A percentile compares a stretch with the other conserved stretches of the same genome.
These are phyloP conservation scores for Clarias fuscus DNA, from an alignment of 2,797 vertebrate species.

Conservation along the genomic window DNA sequence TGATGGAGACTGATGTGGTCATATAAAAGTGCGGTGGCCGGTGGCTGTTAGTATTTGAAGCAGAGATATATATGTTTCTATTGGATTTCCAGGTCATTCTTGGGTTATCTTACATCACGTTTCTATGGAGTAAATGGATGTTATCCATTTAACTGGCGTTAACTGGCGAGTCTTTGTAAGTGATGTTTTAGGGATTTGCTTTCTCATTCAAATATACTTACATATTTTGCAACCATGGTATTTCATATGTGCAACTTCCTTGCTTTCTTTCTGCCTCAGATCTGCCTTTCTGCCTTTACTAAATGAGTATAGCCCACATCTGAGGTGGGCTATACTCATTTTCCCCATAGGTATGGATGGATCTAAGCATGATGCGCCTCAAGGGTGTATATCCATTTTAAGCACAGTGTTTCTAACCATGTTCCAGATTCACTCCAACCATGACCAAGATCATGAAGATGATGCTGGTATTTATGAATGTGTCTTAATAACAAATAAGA, in stretches of 20 bases:
- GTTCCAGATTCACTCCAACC: background rate
- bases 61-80: conserved; percentile 20
- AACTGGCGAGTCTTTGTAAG: background rate
- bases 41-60: background rate
- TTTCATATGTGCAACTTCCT: background rate
- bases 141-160: background rate
- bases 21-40: background rate
- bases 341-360: background rate
- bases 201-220: background rate
- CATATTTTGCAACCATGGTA: background rate
- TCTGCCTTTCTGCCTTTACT: no score
- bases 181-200: background rate
- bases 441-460: background rate
- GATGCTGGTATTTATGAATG: background rate
- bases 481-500: background rate
- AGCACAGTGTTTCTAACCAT: background rate
- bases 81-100: conserved; percentile 33
- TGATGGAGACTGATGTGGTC: conserved; percentile 71
- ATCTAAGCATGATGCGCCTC: background rate
- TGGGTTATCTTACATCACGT: conserved; percentile 23
- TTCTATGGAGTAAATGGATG: conserved; percentile 1
- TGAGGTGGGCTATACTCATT: background rate
- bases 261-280: background rate
- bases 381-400: background rate
- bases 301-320: no score